Conservation (phyloP, 1,140 invertebrate genomes). For the Chlorops oryzae region DNA sequence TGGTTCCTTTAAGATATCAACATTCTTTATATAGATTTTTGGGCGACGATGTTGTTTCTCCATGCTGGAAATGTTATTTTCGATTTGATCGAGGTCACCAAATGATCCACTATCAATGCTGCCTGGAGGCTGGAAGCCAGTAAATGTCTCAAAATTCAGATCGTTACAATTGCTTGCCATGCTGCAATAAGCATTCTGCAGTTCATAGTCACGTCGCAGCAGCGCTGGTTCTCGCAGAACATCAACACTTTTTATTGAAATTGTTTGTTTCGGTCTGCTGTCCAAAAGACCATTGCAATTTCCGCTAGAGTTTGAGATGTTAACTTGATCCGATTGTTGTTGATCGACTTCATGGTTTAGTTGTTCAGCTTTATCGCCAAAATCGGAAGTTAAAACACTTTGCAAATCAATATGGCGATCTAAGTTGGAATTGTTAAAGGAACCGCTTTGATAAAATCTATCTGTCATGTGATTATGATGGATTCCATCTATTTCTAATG, state of each 20-base stretch:
- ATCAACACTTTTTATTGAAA: conserved; percentile 44
- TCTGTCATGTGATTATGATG: conserved; percentile 11
- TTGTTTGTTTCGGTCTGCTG: conserved; percentile 37
- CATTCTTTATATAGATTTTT: conserved; percentile 43
- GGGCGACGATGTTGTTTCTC: conserved; percentile 33
- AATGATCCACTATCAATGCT: too few species aligned
- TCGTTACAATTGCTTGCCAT: too few species aligned
- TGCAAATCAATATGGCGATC: too few species aligned
- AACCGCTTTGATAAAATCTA: conserved; percentile 7
- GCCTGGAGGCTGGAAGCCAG: too few species aligned
- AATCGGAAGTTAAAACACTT: not conserved
- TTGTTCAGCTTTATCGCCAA: too few species aligned
- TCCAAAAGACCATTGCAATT: too few species aligned
- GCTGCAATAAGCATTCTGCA: too few species aligned
- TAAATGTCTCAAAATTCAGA: too few species aligned
- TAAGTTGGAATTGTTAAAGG: too few species aligned
- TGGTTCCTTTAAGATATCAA: conserved; percentile 39
- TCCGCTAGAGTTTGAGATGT: not conserved
- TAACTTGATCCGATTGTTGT: not conserved
- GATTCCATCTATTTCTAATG: too few species aligned
- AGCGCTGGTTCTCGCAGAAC: conserved; percentile 36
- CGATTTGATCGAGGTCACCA: too few species aligned
- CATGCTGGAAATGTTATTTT: not conserved
- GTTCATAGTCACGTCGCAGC: conserved; percentile 31
- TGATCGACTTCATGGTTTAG: not conserved